Base-by-base conservation (phyloP, 1,140 invertebrate genomes). In the Nephotettix cincticeps region DNA sequence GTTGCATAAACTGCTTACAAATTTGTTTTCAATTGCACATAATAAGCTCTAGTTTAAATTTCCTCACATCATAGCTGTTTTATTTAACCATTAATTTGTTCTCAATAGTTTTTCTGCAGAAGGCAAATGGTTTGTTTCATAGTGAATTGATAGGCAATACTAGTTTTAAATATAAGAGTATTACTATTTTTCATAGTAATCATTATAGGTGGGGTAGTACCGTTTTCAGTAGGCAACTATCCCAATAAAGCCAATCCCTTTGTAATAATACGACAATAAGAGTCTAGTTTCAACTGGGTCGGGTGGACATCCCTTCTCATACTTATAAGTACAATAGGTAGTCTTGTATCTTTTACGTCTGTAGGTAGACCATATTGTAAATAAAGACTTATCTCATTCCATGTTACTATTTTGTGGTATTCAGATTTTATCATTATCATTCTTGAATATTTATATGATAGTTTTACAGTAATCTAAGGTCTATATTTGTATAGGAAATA, bases 391-490 rank as follows among this genome's bases (percentile, higher is more conserved):
- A 21, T 61, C 56, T 61, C 56, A 61, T 61, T 61, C 56, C 56
- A 61, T 61, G 56, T 61, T 61, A 61, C 56, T 61, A 61, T 61
- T 61, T 61, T 61, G 28, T 61, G 56, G 56, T 61, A 61, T 61
- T 61, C 28, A 61, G 28, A 61, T 61, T 61, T 61, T 61, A 61
- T 61, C 23, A 61, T 61, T 54, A 54, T 61, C 56, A n/a, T 14
- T 61, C 56, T 61, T 27, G 27, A 61, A n/a, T 61, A 61, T 61
- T 61, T 61, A 61, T 61, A 61, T 27, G n/a, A 29, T 61, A 51
- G 47, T 51, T 51, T 51, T 9, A 61, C 25, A 29, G 13, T 27
- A 54, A 4, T 54, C 6, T 61, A 27, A 61, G n/a, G 56, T 61
- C 21, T 61, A n/a, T 61, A 61, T 27, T 61, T 61, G 56, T 61